Evolutionary conservation across 2,797 vertebrate species (phyloP).

Genomic region (Petrocephalus sullivani): DNA sequence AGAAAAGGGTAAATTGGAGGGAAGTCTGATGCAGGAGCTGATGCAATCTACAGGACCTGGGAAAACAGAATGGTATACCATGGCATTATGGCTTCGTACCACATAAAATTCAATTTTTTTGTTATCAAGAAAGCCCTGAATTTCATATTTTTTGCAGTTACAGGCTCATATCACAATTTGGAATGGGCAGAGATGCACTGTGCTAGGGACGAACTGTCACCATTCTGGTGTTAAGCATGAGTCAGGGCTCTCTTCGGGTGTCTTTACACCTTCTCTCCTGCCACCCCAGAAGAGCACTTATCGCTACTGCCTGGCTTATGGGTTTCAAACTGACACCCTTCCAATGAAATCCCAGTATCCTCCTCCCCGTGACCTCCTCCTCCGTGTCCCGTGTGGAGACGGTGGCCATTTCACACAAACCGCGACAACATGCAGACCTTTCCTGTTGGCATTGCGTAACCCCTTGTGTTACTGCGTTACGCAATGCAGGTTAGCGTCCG

Average conservation of each 20-base stretch:
- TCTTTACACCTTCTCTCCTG: neutral
- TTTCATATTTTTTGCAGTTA: neutral
- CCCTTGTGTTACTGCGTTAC: neutral
- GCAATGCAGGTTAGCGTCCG: neutral
- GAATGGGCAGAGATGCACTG: neutral
- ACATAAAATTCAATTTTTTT: neutral
- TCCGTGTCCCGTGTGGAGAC: neutral
- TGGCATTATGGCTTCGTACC: neutral
- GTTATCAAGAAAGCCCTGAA: neutral
- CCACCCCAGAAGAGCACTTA: neutral
- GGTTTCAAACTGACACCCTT: neutral
- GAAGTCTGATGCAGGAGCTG: neutral
- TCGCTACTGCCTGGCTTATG: neutral
- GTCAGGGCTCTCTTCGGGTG: neutral
- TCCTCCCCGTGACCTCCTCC: neutral
- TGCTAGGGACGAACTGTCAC: neutral
- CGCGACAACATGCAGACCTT: neutral
- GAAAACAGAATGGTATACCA: neutral
- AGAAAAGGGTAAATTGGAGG: neutral
- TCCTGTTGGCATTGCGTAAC: neutral
- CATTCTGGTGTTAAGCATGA: neutral
- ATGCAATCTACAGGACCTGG: neutral
- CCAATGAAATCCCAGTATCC: neutral
- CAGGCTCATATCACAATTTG: neutral
- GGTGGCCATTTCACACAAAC: neutral